Evolutionary conservation across 1,140 invertebrate species (phyloP).

Genomic region (Camponotus floridanus): DNA sequence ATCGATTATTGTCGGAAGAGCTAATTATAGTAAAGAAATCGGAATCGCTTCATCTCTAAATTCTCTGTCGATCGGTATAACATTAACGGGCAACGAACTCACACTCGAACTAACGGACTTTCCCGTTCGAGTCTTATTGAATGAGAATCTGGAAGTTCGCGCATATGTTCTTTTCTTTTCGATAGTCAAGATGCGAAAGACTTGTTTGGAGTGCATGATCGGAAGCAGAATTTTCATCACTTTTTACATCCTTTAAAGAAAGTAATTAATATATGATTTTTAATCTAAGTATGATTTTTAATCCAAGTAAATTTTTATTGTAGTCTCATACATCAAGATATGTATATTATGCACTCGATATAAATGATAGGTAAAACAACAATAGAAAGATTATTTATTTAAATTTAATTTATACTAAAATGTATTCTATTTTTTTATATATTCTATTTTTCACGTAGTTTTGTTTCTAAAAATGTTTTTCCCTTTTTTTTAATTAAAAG

Average conservation of each 20-base stretch:
- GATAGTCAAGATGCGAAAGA: not conserved
- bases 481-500: not conserved
- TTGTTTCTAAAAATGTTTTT: not conserved
- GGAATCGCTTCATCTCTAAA: conserved; percentile 37
- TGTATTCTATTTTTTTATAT: not conserved
- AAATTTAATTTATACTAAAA: not conserved
- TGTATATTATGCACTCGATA: not conserved
- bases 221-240: not conserved
- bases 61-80: conserved; percentile 39
- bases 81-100: conserved; percentile 58
- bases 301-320: conserved; percentile 1
- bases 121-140: conserved; percentile 32
- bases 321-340: not conserved
- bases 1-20: conserved; percentile 7
- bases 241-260: not conserved
- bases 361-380: not conserved
- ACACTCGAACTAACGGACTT: conserved; percentile 43
- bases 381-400: conserved; percentile 5
- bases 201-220: not conserved
- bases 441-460: too few species aligned
- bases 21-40: conserved; percentile 6
- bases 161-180: not conserved
- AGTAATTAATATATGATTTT: not conserved
- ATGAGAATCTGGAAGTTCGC: conserved; percentile 25
- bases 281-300: not conserved